Evolutionary conservation across 1,140 invertebrate species (phyloP).

Genomic region (Lineus longissimus): DNA sequence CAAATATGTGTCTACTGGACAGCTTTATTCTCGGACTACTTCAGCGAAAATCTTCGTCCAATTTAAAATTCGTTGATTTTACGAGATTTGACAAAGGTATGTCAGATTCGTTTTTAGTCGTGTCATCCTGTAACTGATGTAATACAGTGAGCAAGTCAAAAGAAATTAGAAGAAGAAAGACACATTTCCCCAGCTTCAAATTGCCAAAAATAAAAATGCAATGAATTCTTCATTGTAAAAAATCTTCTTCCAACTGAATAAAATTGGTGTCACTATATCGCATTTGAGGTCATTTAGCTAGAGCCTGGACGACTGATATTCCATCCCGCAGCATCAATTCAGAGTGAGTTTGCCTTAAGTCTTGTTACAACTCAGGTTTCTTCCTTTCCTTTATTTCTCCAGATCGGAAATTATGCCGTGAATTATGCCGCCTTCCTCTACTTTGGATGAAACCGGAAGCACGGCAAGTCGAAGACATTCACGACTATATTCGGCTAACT

Average conservation of each 20-base stretch:
- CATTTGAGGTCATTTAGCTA: too few species aligned
- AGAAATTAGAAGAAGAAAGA: too few species aligned
- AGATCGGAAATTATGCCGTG: constrained; percentile 41
- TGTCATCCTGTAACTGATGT: background rate
- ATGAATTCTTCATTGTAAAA: too few species aligned
- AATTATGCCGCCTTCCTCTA: constrained; percentile 38
- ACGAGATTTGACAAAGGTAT: constrained; percentile 38
- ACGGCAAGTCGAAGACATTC: constrained; percentile 31
- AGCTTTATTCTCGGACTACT: constrained; percentile 38
- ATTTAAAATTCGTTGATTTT: constrained; percentile 33
- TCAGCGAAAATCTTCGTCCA: constrained; percentile 30
- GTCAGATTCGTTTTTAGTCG: constrained; percentile 3
- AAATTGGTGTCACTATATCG: too few species aligned
- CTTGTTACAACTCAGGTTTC: too few species aligned
- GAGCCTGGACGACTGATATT: too few species aligned
- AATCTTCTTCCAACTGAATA: too few species aligned
- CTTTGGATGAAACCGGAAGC: constrained; percentile 41
- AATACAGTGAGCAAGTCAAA: too few species aligned
- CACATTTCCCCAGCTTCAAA: too few species aligned
- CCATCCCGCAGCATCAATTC: too few species aligned
- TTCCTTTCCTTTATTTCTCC: constrained; percentile 8
- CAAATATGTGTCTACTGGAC: constrained; percentile 36
- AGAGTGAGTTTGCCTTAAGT: too few species aligned
- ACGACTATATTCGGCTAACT: constrained; percentile 28
- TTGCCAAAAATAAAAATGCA: too few species aligned